Evolutionary conservation across 2,888 invertebrate genomes (phyloP), one percentile per base, ranked within the genome.

Genomic region (Prosopocoilus inquinatus): DNA sequence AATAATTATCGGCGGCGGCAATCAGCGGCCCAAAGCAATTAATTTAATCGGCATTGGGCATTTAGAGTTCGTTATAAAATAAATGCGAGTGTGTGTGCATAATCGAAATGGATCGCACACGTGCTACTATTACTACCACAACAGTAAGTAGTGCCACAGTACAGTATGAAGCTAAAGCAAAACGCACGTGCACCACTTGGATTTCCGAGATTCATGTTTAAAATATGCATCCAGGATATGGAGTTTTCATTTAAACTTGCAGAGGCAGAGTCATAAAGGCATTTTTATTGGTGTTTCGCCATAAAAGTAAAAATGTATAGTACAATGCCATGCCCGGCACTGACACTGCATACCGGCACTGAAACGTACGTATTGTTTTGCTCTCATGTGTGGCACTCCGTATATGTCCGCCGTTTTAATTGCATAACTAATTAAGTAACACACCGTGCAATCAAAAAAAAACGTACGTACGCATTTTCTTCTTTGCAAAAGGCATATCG

Each of bases 201-300:
- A 53, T 39, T 47, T 62, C 64, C 58, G 58, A 61, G 55, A 64
- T 58, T 64, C 64, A 66, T 60, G 63, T 56, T 59, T 59, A 63
- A 66, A 64, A 66, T 65, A 66, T 66, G 65, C 58, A 64, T 59
- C 65, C 61, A 58, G 59, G 61, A 61, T 62, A 59, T 58, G 58
- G 48, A 50, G 49, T 16, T 63, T 58, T 66, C 62, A 65, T 66
- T 66, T 65, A 58, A 59, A 52, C 64, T 62, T 64, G 62, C 66
- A 67, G 63, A 62, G 64, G 59, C 58, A 57, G n/a, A n/a, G 64
- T 58, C 52, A 62, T 65, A 64, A 67, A 62, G 58, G 60, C 59
- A 62, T 66, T 67, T 66, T 67, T 67, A 67, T 67, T 63, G 64
- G 63, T 62, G 64, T 62, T 60, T 64, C 64, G 66, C 62, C 67